A percentile compares a stretch with the other conserved stretches of the same genome.
These are phyloP conservation scores for Bactericera cockerelli DNA, from an alignment of 1,140 invertebrate genomes.

Conservation along the genomic window DNA sequence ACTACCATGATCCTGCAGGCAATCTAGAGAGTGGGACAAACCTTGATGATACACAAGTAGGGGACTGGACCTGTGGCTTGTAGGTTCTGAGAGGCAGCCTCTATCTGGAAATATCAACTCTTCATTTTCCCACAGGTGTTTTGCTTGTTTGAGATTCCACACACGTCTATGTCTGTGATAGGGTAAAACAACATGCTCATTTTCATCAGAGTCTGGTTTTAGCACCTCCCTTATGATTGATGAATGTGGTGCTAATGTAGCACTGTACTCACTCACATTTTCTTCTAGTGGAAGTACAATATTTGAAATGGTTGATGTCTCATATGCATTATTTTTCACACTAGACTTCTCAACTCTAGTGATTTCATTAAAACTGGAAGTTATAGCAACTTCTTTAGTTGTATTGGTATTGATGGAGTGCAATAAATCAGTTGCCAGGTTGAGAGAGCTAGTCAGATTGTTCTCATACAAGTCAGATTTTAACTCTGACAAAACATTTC, in stretches of 20 bases:
- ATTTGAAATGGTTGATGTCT: too few species aligned
- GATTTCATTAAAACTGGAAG: not conserved
- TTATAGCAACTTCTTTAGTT: not conserved
- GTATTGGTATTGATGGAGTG: not conserved
- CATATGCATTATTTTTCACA: too few species aligned
- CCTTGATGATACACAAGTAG: not conserved
- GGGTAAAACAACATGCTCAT: not conserved
- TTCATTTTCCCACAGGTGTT: not conserved
- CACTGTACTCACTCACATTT: too few species aligned
- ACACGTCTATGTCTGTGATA: not conserved
- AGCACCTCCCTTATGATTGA: too few species aligned
- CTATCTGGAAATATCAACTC: not conserved
- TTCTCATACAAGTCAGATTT: not conserved
- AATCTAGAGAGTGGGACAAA: not conserved
- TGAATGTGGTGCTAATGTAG: too few species aligned
- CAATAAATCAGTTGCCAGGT: not conserved
- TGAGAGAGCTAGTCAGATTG: not conserved
- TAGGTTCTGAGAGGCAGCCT: not conserved
- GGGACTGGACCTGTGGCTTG: not conserved
- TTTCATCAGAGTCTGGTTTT: not conserved
- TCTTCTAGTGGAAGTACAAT: too few species aligned
- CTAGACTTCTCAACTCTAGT: not conserved
- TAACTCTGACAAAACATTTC: not conserved
- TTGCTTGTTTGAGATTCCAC: not conserved
- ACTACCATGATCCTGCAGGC: not conserved